Percentiles rank a stretch among this genome's conserved stretches.
phyloP scores from a whole-genome alignment of 1,140 invertebrate genomes.

The Cyrtorhinus lividipennis region DNA sequence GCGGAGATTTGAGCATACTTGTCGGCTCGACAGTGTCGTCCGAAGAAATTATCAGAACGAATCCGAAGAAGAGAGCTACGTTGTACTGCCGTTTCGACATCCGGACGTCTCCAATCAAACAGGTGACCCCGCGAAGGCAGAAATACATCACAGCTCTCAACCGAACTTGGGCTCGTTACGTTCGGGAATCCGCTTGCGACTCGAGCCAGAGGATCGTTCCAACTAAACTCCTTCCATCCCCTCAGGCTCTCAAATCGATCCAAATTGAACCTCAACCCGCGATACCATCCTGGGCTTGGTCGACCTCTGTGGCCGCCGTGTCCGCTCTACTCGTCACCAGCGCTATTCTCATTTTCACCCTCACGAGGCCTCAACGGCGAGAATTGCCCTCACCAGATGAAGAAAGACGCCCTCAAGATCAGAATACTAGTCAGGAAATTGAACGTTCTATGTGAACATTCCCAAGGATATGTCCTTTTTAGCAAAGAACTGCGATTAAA shows the following conservation, averaged over 20 bases:
- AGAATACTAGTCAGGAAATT: not conserved
- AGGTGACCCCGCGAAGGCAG: constrained; percentile 36
- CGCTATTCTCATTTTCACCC: not conserved
- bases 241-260: not conserved
- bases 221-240: not conserved
- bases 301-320: not conserved
- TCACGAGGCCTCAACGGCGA: not conserved
- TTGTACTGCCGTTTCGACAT: constrained; percentile 49
- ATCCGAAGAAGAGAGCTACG: constrained; percentile 44
- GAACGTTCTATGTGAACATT: not conserved
- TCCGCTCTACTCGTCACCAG: not conserved
- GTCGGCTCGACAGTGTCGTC: constrained; percentile 45
- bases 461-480: too few relatives aligned
- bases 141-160: constrained; percentile 40
- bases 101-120: constrained; percentile 36
- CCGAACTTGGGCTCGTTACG: constrained; percentile 50
- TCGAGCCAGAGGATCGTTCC: constrained; percentile 24
- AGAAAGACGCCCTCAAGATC: not conserved
- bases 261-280: not conserved
- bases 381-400: not conserved
- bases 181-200: constrained; percentile 48
- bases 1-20: constrained; percentile 45
- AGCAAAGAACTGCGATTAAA: too few relatives aligned
- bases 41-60: constrained; percentile 36
- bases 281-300: not conserved